phyloP scores from a whole-genome alignment of 2,113 vertebrate genomes.

The Pelobates fuscus region DNA sequence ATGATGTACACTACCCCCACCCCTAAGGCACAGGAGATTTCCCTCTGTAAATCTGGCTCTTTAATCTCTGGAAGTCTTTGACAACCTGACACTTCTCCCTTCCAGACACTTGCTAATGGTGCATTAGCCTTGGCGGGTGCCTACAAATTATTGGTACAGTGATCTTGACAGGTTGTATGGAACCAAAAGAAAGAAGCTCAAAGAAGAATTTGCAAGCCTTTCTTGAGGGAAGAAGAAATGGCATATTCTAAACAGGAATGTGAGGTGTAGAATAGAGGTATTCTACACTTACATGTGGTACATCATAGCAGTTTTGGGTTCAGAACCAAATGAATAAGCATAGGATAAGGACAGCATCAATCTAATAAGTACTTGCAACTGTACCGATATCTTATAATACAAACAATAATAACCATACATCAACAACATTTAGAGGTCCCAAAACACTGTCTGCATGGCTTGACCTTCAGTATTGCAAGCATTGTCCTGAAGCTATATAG shows the following conservation, averaged over 20 bases:
- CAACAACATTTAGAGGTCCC: too few species aligned
- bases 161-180: conserved; percentile 55
- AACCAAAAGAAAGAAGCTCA: conserved; percentile 10
- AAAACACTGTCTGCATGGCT: too few species aligned
- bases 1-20: conserved; percentile 3
- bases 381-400: too few species aligned
- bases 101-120: conserved; percentile 66
- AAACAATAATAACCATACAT: too few species aligned
- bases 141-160: conserved; percentile 62
- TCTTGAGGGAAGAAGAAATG: not conserved
- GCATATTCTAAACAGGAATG: not conserved
- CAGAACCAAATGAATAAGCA: too few species aligned
- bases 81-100: conserved; percentile 66
- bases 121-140: conserved; percentile 70
- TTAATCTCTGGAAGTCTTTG: conserved; percentile 69
- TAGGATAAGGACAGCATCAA: too few species aligned
- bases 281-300: not conserved
- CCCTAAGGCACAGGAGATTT: conserved; percentile 55
- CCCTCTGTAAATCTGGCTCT: conserved; percentile 59
- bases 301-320: too few species aligned
- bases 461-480: too few species aligned
- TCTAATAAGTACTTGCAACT: too few species aligned
- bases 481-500: too few species aligned
- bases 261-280: not conserved
- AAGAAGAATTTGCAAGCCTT: conserved; percentile 16